Evolutionary conservation across 2,888 invertebrate genomes (phyloP), one percentile per base, ranked within the genome.

Genomic region (Drosophila pegasa): DNA sequence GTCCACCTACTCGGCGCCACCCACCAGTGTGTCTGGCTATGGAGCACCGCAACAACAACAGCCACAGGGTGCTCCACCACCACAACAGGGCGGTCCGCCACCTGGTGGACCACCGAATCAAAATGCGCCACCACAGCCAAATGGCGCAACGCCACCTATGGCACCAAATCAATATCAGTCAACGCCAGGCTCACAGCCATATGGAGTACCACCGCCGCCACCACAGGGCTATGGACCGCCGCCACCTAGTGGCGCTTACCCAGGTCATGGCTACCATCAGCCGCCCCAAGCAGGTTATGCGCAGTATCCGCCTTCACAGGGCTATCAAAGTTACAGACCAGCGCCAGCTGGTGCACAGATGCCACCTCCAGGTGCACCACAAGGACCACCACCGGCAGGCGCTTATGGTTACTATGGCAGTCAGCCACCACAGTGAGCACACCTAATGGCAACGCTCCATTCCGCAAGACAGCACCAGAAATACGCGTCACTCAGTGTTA

Each of bases 351-450:
- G 95, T 2, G 93, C 93, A 31, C 93, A 93, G 54, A 93, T 93
- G 84, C 93, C 93, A 89, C 93, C 93, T 38, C 93, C 93, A 5
- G 90, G 91, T 4, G 88, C 90, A 41, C 89, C 90, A 4, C 91
- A 91, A 62, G 91, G 91, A 41, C 92, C 91, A 33, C 92, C 91
- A 27, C 95, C 96, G 7, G 95, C 96, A 75, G 95, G 95, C 63
- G 94, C 94, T 66, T 97, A 97, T 90, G 95, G 96, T 38, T 96
- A 96, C 91, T 96, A 96, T 90, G 95, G 96, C 54, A 96, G 96
- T 90, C 96, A 96, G 86, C 96, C 96, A 69, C 96, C 96, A 33
- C 92, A 92, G 78, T 92, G 89, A 89, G 45, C 48, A 47, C 48
- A 43, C 1, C 40, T 4, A 20, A 18, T 29, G 22, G 10, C 25